These are phyloP conservation scores for Laticauda colubrina DNA, from an alignment of 2,113 vertebrate species.

Conservation along the genomic window DNA sequence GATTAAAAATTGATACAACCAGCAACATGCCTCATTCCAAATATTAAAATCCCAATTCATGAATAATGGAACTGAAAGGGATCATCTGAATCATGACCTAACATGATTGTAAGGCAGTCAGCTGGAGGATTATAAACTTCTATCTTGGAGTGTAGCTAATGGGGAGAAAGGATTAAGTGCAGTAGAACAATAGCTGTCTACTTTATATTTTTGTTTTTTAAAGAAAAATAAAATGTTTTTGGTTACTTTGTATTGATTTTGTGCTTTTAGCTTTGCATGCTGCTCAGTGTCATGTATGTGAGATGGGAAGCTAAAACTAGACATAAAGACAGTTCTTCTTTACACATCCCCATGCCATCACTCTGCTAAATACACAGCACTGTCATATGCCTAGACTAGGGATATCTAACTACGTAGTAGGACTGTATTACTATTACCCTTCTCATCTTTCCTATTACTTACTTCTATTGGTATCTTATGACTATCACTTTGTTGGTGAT, in stretches of 20 bases:
- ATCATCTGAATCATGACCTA: not conserved
- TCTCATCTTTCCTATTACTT: not conserved
- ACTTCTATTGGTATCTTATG: not conserved
- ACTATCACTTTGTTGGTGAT: not conserved
- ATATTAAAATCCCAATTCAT: not conserved
- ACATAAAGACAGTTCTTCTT: not conserved
- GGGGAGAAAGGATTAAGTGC: not conserved
- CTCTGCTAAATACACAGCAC: not conserved
- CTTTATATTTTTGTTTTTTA: not conserved
- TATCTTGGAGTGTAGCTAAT: not conserved
- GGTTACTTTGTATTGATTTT: not conserved
- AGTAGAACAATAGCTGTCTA: not conserved
- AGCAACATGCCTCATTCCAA: not conserved
- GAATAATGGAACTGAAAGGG: not conserved
- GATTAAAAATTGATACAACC: not conserved
- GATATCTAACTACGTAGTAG: not conserved
- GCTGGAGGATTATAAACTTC: not conserved
- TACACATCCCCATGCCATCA: not conserved
- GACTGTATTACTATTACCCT: not conserved
- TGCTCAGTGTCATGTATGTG: not conserved
- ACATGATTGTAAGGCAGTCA: not conserved
- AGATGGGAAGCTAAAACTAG: not conserved
- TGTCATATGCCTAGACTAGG: not conserved
- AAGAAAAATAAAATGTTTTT: not conserved
- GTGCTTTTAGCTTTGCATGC: not conserved